phyloP scores from a whole-genome alignment of 2,888 invertebrate genomes.

The Folsomia candida region DNA sequence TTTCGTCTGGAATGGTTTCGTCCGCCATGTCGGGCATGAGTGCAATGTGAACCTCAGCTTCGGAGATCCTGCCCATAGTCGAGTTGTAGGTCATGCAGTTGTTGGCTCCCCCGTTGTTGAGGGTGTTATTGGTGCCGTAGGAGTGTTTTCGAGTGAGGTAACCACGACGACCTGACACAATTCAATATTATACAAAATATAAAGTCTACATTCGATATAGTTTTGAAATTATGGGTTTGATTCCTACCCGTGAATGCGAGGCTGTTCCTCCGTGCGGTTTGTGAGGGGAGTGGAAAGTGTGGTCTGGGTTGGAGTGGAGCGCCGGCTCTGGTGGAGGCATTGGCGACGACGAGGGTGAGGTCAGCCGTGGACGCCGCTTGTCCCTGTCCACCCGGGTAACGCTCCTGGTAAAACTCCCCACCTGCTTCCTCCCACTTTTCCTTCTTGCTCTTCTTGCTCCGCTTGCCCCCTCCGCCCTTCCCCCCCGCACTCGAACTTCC shows the following conservation, averaged over 20 bases:
- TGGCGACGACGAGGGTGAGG: not conserved
- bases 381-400: conserved; percentile 62
- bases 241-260: not conserved
- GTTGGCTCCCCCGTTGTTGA: not conserved
- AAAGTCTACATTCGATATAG: not conserved
- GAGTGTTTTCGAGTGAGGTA: conserved; percentile 8
- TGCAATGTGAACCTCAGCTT: conserved; percentile 69
- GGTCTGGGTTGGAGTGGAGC: conserved; percentile 18
- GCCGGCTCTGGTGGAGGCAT: conserved; percentile 20
- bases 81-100: conserved; percentile 29
- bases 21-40: conserved; percentile 76
- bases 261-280: conserved; percentile 39
- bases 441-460: conserved; percentile 39
- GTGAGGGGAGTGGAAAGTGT: conserved; percentile 41
- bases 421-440: conserved; percentile 81
- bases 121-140: not conserved
- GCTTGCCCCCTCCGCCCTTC: no score
- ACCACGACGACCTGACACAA: not conserved
- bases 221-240: not conserved
- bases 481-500: conserved; percentile 38
- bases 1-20: conserved; percentile 75
- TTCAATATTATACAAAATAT: no score
- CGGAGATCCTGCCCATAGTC: conserved; percentile 51
- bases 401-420: conserved; percentile 79
- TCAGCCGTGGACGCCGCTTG: conserved; percentile 15